Evolutionary conservation across 2,888 invertebrate species (phyloP), one percentile per base, ranked within the genome.

Genomic region (Zygogramma bicolorata): DNA sequence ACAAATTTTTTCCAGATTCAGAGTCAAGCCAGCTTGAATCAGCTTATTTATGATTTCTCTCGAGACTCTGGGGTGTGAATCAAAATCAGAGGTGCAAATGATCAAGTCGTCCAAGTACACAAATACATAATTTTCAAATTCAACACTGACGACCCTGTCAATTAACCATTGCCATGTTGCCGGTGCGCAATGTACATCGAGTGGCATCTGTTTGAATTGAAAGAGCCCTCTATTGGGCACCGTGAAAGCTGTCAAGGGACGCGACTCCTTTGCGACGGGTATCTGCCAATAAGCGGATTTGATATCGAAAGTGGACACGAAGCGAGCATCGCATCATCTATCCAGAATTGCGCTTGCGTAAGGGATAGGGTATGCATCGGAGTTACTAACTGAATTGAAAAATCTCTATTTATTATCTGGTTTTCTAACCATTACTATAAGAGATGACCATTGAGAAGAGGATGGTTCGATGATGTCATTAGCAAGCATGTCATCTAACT

Each of bases 381-480:
- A 42, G 7, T 68, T 71, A 3, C 74, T 81, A 0, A 79, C 70
- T 0, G 60, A 67, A 61, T 82, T 81, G 10, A 80, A 79, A 34
- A 84, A 77, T 13, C 83, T 53, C 27, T 70, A 70, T 0, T 68
- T 74, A 3, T 70, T 66, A 70, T 83, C 82, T 58, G 81, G 80
- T 73, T 85, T 87, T 22, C 68, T 73, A 0, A 85, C 83, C 13
- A 87, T 61, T 0, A 75, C 68, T 13, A 74, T 74, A 4, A 74
- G 77, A 0, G n/a, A n/a, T n/a, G n/a, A n/a, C n/a, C n/a, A n/a
- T n/a, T n/a, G n/a, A n/a, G n/a, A n/a, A n/a, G n/a, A 65, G 0
- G 79, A 79, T 3, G 73, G 74, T 29, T 81, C 80, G 7, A 82
- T 70, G 77, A 81, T 20, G 63, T 70, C 10, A 76, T 81, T 18